A percentile compares a stretch with the other conserved stretches of the same genome.
phyloP scores from a whole-genome alignment of 2,888 invertebrate species.

The Dynastes tityus region DNA sequence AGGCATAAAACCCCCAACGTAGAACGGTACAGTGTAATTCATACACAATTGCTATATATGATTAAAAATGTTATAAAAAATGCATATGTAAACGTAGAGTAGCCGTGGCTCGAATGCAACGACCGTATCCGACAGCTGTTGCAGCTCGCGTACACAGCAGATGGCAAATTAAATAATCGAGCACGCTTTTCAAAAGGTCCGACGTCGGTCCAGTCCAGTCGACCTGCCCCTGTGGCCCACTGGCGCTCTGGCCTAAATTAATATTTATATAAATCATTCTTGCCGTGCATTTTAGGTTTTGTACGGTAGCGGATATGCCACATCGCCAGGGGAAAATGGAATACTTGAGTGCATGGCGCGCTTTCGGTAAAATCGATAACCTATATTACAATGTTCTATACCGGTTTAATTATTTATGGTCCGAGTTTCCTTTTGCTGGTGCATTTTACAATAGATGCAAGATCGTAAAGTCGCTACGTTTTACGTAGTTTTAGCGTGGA shows the following conservation, averaged over 20 bases:
- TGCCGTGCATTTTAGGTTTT: constrained; percentile 37
- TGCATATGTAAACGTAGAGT: constrained; percentile 41
- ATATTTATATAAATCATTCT: constrained; percentile 57
- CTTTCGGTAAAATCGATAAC: constrained; percentile 37
- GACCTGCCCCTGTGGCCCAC: constrained; percentile 50
- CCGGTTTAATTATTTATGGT: constrained; percentile 32
- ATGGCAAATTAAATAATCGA: constrained; percentile 59
- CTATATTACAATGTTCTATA: constrained; percentile 34
- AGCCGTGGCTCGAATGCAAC: constrained; percentile 30
- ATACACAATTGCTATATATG: constrained; percentile 26
- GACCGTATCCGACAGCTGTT: constrained; percentile 45
- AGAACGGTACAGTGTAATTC: not conserved
- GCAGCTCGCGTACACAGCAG: constrained; percentile 56
- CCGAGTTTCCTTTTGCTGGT: constrained; percentile 24
- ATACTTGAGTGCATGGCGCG: constrained; percentile 29
- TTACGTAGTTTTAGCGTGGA: constrained; percentile 13
- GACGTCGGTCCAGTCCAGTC: constrained; percentile 16
- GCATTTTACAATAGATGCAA: not conserved
- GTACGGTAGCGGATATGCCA: constrained; percentile 2
- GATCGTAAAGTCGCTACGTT: constrained; percentile 6
- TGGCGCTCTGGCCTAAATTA: constrained; percentile 51
- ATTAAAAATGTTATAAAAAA: constrained; percentile 41
- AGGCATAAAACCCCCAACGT: not conserved
- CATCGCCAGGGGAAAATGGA: constrained; percentile 25
- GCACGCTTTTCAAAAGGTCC: constrained; percentile 55